These are phyloP conservation scores for Menura novaehollandiae DNA, from an alignment of 2,113 vertebrate genomes.

Conservation along the genomic window DNA sequence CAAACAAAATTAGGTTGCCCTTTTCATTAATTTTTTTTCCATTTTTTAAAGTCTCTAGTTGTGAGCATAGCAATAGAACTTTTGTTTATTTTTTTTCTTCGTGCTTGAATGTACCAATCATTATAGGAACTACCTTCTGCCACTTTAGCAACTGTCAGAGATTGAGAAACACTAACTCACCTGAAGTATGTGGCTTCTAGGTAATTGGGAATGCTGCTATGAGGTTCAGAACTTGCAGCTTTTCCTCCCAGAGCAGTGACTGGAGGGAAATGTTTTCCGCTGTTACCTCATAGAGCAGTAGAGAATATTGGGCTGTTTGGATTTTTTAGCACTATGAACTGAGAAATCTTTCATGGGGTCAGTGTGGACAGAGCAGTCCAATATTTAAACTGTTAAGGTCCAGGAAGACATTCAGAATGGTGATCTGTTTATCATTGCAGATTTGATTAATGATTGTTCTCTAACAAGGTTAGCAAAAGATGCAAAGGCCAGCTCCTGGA, in stretches of 20 bases:
- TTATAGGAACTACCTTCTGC: neutral
- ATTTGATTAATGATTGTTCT: neutral
- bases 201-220: neutral
- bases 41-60: neutral
- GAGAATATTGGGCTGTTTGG: neutral
- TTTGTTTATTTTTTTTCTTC: neutral
- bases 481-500: neutral
- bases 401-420: neutral
- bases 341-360: neutral
- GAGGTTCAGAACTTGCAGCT: neutral
- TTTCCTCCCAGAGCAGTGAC: neutral
- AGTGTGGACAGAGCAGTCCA: neutral
- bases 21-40: neutral
- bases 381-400: neutral
- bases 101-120: neutral
- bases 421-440: neutral
- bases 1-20: neutral
- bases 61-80: too few relatives aligned
- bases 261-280: neutral
- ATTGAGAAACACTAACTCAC: neutral
- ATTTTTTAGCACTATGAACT: neutral
- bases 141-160: neutral
- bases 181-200: neutral
- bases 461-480: neutral
- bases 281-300: neutral